A percentile compares a stretch with the other conserved stretches of the same genome.
Conservation (phyloP, 2,113 vertebrate species). For the Hyla sarda region DNA sequence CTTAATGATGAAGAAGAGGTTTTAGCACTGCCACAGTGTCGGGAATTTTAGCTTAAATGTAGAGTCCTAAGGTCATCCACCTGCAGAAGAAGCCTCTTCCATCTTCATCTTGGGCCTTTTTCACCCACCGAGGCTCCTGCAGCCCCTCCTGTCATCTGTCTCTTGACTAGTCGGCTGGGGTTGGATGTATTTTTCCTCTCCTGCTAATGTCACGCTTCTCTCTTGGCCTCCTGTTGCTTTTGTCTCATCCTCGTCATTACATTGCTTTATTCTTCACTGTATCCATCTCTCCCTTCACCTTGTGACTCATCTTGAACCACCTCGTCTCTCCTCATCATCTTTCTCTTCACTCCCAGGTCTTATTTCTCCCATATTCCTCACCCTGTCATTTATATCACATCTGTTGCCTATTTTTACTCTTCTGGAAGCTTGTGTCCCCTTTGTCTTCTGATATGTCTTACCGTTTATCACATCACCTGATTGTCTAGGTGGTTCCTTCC, state of each 20-base stretch:
- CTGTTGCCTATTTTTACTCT: background rate
- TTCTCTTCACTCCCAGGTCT: background rate
- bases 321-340: background rate
- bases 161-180: background rate
- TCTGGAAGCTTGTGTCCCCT: background rate
- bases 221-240: background rate
- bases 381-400: background rate
- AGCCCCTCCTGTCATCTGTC: background rate
- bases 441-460: background rate
- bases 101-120: background rate
- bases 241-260: background rate
- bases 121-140: background rate
- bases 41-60: background rate
- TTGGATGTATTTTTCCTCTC: background rate
- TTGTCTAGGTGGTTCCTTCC: background rate
- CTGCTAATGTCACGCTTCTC: background rate
- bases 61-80: background rate
- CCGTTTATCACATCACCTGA: background rate
- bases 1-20: background rate
- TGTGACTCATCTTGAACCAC: background rate
- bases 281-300: background rate
- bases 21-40: background rate
- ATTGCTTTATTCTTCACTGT: background rate
- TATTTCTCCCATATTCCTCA: background rate
- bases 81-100: background rate